A percentile compares a stretch with the other conserved stretches of the same genome.
Conservation (phyloP, 2,888 invertebrate genomes). For the Oscheius sp. region DNA sequence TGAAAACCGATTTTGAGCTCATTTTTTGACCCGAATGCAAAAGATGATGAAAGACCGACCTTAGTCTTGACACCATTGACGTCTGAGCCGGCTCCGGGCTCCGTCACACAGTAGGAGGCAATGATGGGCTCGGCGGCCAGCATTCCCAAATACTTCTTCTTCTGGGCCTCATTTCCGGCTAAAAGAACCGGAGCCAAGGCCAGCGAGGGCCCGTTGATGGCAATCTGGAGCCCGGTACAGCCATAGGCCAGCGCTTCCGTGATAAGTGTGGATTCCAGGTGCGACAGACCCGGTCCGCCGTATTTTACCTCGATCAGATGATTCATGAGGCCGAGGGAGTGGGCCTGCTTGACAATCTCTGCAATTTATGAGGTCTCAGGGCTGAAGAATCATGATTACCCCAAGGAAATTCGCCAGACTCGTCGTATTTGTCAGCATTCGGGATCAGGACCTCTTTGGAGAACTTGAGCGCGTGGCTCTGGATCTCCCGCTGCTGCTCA, state of each 20-base stretch:
- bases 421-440: slow-evolving; percentile 88
- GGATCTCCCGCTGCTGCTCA: too few relatives aligned
- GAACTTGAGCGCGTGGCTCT: slow-evolving; percentile 80
- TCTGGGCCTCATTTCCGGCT: slow-evolving; percentile 87
- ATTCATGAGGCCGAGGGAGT: slow-evolving; percentile 88
- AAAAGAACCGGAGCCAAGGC: slow-evolving; percentile 88
- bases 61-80: slow-evolving; percentile 89
- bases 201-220: slow-evolving; percentile 80
- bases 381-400: slow-evolving; percentile 75
- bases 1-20: background rate
- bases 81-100: slow-evolving; percentile 94
- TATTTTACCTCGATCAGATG: slow-evolving; percentile 82
- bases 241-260: slow-evolving; percentile 91
- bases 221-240: slow-evolving; percentile 91
- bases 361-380: too few relatives aligned
- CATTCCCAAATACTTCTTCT: slow-evolving; percentile 89
- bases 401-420: slow-evolving; percentile 88
- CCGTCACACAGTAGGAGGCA: slow-evolving; percentile 93
- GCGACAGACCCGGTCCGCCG: slow-evolving; percentile 83
- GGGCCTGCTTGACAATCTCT: slow-evolving; percentile 88
- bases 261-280: slow-evolving; percentile 77
- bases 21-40: too few relatives aligned
- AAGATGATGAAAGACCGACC: slow-evolving; percentile 73
- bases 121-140: slow-evolving; percentile 88
- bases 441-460: slow-evolving; percentile 83